These are phyloP conservation scores for Brachyptera putata DNA, from an alignment of 2,888 invertebrate genomes.

Conservation along the genomic window DNA sequence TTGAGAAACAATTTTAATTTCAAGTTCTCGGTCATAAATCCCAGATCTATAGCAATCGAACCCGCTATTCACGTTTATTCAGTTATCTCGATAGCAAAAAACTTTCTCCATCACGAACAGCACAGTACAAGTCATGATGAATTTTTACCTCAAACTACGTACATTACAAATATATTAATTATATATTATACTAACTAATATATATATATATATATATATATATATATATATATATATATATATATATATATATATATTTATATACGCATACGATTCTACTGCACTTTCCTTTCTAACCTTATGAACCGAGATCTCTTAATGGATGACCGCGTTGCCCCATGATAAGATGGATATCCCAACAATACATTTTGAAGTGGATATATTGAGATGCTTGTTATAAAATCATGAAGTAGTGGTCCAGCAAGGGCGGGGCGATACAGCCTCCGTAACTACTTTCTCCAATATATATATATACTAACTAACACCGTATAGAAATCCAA, in stretches of 20 bases:
- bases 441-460: slow-evolving; percentile 13
- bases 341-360: neutral
- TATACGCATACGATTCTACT: neutral
- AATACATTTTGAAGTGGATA: neutral
- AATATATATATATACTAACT: no score
- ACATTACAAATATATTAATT: no score
- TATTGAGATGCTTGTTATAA: neutral
- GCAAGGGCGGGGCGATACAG: slow-evolving; percentile 1
- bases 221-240: no score
- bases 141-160: no score
- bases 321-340: slow-evolving; percentile 4
- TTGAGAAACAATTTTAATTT: no score
- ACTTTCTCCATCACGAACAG: neutral
- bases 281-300: slow-evolving; percentile 3
- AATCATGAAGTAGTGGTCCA: neutral
- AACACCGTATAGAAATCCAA: neutral
- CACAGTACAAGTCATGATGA: neutral
- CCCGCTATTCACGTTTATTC: neutral
- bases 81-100: neutral
- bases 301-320: neutral
- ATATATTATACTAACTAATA: neutral
- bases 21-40: slow-evolving; percentile 21
- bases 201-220: no score
- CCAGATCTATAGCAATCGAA: slow-evolving; percentile 4
- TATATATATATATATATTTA: no score